Base-by-base conservation (phyloP, 2,797 vertebrate genomes). In the Buceros bicornis region DNA sequence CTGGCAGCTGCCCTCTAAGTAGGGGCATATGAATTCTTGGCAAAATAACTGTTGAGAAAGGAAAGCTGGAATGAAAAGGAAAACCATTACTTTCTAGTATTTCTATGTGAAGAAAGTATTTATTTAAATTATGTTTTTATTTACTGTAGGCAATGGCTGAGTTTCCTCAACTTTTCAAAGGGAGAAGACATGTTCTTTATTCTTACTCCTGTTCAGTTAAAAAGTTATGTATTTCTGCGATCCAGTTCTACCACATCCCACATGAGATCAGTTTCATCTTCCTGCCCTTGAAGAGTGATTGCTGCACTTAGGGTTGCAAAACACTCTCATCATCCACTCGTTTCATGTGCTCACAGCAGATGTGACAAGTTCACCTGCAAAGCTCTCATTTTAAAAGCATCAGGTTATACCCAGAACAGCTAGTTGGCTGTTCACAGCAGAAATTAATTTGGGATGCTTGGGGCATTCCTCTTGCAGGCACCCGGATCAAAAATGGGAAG, bases 101-200 rank as follows among this genome's bases (percentile, higher is more conserved):
- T 81, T 87, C 37, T 85, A 1, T 67, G 33, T 64, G 24, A 93
- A 76, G 42, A 79, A 91, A 82, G n/a, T 76, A 60, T 73, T 92
- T 87, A 7, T 87, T 80, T 35, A 60, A 70, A 37, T 40, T 82
- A 53, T 43, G 15, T 25, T 73, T 95, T 89, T 80, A 64, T 87
- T 93, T 91, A 80, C 33, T 65, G 22, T 53, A 62, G 29, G 25
- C 6, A 1, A 69, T 83, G 40, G 28, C 50, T 77, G 81, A 86
- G 66, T 90, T 94, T 85, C 21, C 48, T 93, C 37, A 56, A 40
- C 58, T 89, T 90, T 92, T 91, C n/a, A 54, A 89, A 92, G 51
- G 1, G 2, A 16, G 54, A 67, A 45, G 58, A 61, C n/a, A 5
- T n/a, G 16, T 73, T 89, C 48, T 90, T 93, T 89, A 53, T 79